These are phyloP conservation scores for Erebia epiphron DNA, from an alignment of 2,888 invertebrate genomes.

Conservation along the genomic window DNA sequence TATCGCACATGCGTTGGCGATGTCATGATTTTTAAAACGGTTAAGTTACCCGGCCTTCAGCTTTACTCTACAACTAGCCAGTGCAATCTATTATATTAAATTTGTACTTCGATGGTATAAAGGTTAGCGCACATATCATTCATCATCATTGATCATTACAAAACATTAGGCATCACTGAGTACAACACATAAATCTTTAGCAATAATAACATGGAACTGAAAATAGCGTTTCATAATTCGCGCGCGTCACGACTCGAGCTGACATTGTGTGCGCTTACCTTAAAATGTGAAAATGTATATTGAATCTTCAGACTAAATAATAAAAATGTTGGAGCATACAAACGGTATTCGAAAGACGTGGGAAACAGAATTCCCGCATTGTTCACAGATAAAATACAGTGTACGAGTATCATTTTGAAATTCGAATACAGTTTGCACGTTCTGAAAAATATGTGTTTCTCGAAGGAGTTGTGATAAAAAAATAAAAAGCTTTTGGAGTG, in stretches of 20 bases:
- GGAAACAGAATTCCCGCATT: constrained; percentile 12
- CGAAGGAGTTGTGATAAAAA: constrained; percentile 13
- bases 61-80: no score
- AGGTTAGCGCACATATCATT: constrained; percentile 8
- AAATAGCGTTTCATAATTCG: background rate
- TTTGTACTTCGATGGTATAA: background rate
- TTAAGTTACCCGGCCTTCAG: no score
- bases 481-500: constrained; percentile 15
- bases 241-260: background rate
- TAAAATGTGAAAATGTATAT: constrained; percentile 17
- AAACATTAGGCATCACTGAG: background rate
- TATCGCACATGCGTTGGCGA: no score
- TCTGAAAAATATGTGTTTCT: constrained; percentile 11
- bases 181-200: background rate
- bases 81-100: no score
- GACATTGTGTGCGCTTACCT: constrained; percentile 15
- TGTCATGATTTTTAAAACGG: no score
- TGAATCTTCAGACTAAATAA: constrained; percentile 13
- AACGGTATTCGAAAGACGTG: constrained; percentile 17
- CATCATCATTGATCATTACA: no score
- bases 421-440: constrained; percentile 20
- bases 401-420: constrained; percentile 10
- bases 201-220: background rate
- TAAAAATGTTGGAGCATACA: constrained; percentile 15
- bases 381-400: constrained; percentile 19